Conservation (phyloP, 1,140 invertebrate species). For the Epicauta chinensis region DNA sequence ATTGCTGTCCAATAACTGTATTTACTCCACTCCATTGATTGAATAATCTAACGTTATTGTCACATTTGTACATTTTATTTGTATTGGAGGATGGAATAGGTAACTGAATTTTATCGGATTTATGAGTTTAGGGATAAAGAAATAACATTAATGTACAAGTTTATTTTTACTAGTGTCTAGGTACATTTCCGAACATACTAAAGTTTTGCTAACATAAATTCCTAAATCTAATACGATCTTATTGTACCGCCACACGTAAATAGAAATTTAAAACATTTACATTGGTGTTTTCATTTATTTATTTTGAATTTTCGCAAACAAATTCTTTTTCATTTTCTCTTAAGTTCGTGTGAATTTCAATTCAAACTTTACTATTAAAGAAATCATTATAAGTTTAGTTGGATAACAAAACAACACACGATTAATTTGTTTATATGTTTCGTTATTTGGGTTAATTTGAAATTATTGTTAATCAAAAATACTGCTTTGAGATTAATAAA, state of each 20-base stretch:
- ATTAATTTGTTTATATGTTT: no score
- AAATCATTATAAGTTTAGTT: no score
- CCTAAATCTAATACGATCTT: slow-evolving; percentile 7
- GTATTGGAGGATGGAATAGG: not conserved
- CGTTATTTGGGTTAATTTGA: no score
- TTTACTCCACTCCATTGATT: not conserved
- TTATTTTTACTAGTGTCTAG: slow-evolving; percentile 3
- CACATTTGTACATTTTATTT: not conserved
- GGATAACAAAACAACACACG: no score
- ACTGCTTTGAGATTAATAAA: no score
- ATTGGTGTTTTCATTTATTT: slow-evolving; percentile 3
- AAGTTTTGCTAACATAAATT: slow-evolving; percentile 1
- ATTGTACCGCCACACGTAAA: slow-evolving; percentile 6
- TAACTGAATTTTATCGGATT: slow-evolving; percentile 11
- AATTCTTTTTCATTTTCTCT: no score
- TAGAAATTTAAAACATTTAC: slow-evolving; percentile 9
- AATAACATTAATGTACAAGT: slow-evolving; percentile 6
- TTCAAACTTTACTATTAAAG: no score
- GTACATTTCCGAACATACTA: slow-evolving; percentile 6
- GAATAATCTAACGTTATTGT: slow-evolving; percentile 11
- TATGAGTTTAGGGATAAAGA: slow-evolving; percentile 1
- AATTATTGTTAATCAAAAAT: no score
- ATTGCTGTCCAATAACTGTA: no score
- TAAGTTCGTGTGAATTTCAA: no score
- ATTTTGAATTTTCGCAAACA: not conserved